A percentile compares a stretch with the other conserved stretches of the same genome.
Conservation (phyloP, 1,140 invertebrate species). For the Drosophila parvula region DNA sequence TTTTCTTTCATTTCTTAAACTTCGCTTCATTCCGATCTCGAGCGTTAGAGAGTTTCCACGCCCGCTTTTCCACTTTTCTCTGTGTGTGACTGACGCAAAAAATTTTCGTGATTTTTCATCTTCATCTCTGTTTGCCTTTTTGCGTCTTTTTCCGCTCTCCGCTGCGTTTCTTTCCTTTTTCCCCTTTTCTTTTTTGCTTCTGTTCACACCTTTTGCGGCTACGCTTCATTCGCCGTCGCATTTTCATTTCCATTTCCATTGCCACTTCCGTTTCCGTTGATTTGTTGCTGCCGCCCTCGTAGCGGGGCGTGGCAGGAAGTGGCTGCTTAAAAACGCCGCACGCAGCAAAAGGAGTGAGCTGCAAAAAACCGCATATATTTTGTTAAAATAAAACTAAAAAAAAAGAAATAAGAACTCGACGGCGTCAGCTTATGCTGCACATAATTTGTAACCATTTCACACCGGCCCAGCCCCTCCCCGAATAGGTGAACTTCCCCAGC, state of each 20-base stretch:
- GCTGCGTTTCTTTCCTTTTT: conserved; percentile 5
- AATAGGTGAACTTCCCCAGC: conserved; percentile 28
- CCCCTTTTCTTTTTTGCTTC: conserved; percentile 11
- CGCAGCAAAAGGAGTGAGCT: conserved; percentile 54
- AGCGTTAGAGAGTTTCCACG: conserved; percentile 5
- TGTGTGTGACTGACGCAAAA: conserved; percentile 51
- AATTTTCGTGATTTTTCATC: conserved; percentile 74
- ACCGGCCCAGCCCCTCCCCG: conserved; percentile 12
- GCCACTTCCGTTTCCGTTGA: conserved; percentile 80
- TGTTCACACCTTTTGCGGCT: conserved; percentile 66
- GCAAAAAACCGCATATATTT: conserved; percentile 16
- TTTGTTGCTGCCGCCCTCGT: conserved; percentile 61
- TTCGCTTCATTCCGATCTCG: no score
- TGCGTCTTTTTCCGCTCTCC: conserved; percentile 28
- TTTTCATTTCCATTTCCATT: conserved; percentile 76
- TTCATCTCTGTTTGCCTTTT: conserved; percentile 52
- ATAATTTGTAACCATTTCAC: conserved; percentile 80
- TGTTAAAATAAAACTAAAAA: neutral
- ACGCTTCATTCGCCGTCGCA: conserved; percentile 70
- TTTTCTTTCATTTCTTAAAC: neutral
- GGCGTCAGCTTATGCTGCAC: conserved; percentile 59
- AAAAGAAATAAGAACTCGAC: conserved; percentile 17
- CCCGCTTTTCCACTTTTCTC: conserved; percentile 1
- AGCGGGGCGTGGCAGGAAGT: conserved; percentile 65
- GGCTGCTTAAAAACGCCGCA: conserved; percentile 74